Evolutionary conservation across 1,140 invertebrate genomes (phyloP), one percentile per base, ranked within the genome.

Genomic region (Vollenhovia emeryi): DNA sequence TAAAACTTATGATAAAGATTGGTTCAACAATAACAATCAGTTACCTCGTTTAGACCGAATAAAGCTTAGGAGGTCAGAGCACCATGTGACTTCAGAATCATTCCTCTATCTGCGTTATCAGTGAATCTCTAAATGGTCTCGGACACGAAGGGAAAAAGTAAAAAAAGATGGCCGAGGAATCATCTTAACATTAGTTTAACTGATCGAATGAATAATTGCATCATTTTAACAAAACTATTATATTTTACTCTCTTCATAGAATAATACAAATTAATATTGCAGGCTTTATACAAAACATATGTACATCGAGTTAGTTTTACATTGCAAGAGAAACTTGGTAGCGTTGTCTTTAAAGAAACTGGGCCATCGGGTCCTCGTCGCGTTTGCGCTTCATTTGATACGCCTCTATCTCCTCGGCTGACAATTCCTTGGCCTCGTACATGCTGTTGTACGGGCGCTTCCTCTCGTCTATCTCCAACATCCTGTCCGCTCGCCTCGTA

Each of bases 391-490:
- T 99, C 95, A 98, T 97, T 88, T 97, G 96, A 95, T 98, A 99
- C 2, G 98, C 98, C 94, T 99, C 99, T 93, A 99, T 97, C 94
- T 99, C 98, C 90, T 99, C 98, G 82, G 98, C 97, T 0, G 98
- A 98, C 0, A 98, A 98, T 88, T 97, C 97, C 85, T 97, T 97
- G 0, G 96, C 96, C 87, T 98, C 97, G 87, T 96, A 97, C 96
- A 97, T 97, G 90, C 98, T 98, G 93, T 99, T 99, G 92, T 99
- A 99, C 0, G 97, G 96, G 30, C 98, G 95, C 93, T 99, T 99
- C 33, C 98, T 95, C 93, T 99, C 99, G 94, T 99, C 98, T 90
- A 97, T 95, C 18, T 96, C 95, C 62, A 98, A 93, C 0, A 98
- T 89, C 45, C 95, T 93, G 0, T 98, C 96, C 0, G 96, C 97